Evolutionary conservation across 2,113 vertebrate species (phyloP).

Genomic region (Sapajus apella): DNA sequence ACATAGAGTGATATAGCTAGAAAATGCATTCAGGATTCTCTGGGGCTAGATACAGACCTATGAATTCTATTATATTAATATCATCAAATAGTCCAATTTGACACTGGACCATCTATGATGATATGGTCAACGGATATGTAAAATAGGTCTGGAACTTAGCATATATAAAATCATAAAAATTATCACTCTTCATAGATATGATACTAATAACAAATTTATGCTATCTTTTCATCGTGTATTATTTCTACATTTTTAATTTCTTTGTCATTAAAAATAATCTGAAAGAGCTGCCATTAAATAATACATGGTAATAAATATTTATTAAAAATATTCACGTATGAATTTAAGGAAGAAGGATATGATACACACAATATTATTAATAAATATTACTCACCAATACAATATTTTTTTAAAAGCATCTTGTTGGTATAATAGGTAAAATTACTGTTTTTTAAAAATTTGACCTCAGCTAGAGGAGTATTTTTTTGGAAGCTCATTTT

Average conservation of each 20-base stretch:
- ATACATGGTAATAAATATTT: neutral
- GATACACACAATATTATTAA: neutral
- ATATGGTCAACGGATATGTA: neutral
- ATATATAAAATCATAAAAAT: neutral
- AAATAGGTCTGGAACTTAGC: neutral
- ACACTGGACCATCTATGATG: neutral
- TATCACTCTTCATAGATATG: neutral
- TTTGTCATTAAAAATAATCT: neutral
- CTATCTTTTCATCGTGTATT: neutral
- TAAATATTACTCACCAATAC: neutral
- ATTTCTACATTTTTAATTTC: neutral
- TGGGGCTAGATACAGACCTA: neutral
- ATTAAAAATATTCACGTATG: neutral
- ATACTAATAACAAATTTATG: neutral
- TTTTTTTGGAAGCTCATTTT: neutral
- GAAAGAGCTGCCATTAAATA: neutral
- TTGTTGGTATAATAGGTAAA: neutral
- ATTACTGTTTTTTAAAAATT: neutral
- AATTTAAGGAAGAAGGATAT: neutral
- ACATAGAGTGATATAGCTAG: neutral
- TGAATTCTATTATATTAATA: neutral
- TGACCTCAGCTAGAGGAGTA: neutral
- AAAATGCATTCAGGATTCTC: neutral
- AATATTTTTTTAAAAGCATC: neutral
- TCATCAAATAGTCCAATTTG: neutral